Evolutionary conservation across 2,888 invertebrate genomes (phyloP).

Genomic region (Drosophila macrospina): DNA sequence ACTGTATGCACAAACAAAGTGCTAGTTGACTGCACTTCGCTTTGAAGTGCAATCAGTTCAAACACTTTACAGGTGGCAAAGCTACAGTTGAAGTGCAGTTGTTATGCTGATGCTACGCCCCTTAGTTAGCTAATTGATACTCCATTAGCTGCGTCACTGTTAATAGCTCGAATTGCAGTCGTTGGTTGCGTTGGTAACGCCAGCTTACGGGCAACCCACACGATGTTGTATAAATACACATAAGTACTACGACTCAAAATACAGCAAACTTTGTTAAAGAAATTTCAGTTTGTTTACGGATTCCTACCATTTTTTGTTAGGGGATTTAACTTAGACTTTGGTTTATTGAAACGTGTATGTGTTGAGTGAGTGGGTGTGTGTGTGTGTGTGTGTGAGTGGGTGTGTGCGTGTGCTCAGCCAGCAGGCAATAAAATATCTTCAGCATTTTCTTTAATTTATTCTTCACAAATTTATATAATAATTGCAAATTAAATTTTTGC

Average conservation of each 20-base stretch:
- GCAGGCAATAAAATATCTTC: conserved; percentile 61
- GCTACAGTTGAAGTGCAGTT: conserved; percentile 24
- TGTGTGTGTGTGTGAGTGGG: conserved; percentile 11
- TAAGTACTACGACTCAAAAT: conserved; percentile 35
- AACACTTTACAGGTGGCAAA: conserved; percentile 4
- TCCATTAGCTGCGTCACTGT: conserved; percentile 36
- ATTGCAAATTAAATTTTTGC: conserved; percentile 64
- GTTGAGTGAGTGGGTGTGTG: conserved; percentile 7
- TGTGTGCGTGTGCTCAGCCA: conserved; percentile 32
- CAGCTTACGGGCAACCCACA: conserved; percentile 11
- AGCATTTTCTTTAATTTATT: conserved; percentile 41
- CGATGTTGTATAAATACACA: background rate
- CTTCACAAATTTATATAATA: conserved; percentile 58
- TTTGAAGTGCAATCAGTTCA: conserved; percentile 34
- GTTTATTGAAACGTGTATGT: conserved; percentile 3
- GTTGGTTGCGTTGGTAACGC: conserved; percentile 14
- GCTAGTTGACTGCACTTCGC: conserved; percentile 24
- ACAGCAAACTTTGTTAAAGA: conserved; percentile 51
- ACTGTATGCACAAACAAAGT: background rate
- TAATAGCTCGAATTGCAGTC: conserved; percentile 9
- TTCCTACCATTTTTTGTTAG: conserved; percentile 6
- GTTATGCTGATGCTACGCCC: conserved; percentile 8
- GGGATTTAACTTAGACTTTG: background rate
- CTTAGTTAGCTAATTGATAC: conserved; percentile 53
- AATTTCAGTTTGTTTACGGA: conserved; percentile 45